Base-by-base conservation (phyloP, 2,113 vertebrate species). In the Odobenus rosmarus region DNA sequence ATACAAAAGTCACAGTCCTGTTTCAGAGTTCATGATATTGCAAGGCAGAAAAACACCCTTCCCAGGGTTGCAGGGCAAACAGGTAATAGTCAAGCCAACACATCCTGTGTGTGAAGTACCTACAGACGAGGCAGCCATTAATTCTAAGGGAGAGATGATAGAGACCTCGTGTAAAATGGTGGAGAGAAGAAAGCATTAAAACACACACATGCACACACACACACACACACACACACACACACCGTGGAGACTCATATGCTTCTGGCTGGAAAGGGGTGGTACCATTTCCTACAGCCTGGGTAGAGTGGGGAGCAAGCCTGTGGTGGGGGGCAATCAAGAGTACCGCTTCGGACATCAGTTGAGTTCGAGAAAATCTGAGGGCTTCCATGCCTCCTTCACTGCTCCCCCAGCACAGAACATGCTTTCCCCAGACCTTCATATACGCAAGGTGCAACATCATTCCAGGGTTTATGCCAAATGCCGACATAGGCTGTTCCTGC, bases 161-260 rank as follows among this genome's bases (percentile, higher is more conserved):
- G 62, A 46, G 51, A 49, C 62, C 53, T 81, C 10, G 15, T 36
- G 24, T 72, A 23, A 59, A 36, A 16, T 13, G 13, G 15, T 51
- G 11, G 64, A 18, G 16, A 53, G 76, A 55, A 86, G 72, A 81
- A 7, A 51, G 24, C 33, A 57, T 81, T 36, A 19, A 51, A 28
- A 49, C 21, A 62, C 15, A 57, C n/a, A 8, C 12, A 5, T 0
- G 5, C 5, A 4, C 4, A 0, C 3, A 4, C 12, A 36, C 53
- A 26, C 77, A 12, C 49, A 2, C 39, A 39, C 39, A 24, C 19
- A n/a, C 24, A 36, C 36, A 26, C 21, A n/a, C 39, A 42, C 85
- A 7, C 64, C n/a, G 19, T 28, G 31, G 46, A 90, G 57, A 76
- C n/a, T 53, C 67, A 18, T 21, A 39, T 23, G 36, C 90, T 83